Evolutionary conservation across 2,113 vertebrate genomes (phyloP).

Genomic region (Grammomys surdaster): DNA sequence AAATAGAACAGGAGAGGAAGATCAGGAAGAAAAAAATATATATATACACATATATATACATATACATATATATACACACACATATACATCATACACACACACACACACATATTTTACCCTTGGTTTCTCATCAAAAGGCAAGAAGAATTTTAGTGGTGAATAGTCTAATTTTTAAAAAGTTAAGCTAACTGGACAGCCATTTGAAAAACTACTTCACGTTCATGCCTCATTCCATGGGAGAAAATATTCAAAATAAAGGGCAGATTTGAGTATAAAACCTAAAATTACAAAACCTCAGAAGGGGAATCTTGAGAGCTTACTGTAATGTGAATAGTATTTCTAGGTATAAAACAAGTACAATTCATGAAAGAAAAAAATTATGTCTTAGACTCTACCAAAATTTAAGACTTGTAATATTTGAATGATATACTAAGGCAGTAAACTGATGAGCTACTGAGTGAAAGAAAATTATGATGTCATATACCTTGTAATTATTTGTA

Average conservation of each 20-base stretch:
- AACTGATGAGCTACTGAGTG: background rate
- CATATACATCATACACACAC: too few species aligned
- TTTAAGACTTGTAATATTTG: background rate
- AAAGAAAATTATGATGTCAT: conserved; percentile 1
- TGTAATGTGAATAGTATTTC: background rate
- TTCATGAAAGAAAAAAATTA: background rate
- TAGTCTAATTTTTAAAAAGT: background rate
- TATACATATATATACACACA: too few species aligned
- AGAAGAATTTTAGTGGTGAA: background rate
- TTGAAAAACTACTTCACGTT: background rate
- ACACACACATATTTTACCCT: too few species aligned
- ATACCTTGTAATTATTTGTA: background rate
- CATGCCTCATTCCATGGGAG: background rate
- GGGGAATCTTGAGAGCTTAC: conserved; percentile 1
- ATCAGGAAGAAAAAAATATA: background rate
- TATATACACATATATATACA: background rate
- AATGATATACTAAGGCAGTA: background rate
- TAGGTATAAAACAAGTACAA: background rate
- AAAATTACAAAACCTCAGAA: background rate
- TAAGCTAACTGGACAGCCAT: background rate
- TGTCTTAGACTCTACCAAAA: background rate
- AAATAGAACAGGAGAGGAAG: background rate
- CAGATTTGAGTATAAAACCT: conserved; percentile 11
- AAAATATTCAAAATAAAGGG: background rate
- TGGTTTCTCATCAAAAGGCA: background rate